Evolutionary conservation across 2,113 vertebrate species (phyloP).

Genomic region (Gymnorhina tibicen): DNA sequence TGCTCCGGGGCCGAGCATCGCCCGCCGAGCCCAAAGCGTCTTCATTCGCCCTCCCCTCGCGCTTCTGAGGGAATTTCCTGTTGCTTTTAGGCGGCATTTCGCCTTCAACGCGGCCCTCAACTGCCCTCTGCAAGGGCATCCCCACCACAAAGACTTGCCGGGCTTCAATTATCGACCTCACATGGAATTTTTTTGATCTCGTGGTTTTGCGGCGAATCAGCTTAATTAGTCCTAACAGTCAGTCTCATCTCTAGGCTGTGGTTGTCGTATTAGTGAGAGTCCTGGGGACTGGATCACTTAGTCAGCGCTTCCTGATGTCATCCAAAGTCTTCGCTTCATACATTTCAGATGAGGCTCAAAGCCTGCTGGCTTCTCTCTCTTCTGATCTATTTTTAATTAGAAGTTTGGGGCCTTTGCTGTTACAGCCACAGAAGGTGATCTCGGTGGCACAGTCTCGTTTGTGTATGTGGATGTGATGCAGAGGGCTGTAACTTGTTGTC

Average conservation of each 20-base stretch:
- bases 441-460: background rate
- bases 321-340: background rate
- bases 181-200: background rate
- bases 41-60: fast-evolving
- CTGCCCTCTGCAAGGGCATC: background rate
- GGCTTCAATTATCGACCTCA: background rate
- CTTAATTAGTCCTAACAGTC: background rate
- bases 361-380: background rate
- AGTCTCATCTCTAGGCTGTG: background rate
- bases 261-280: background rate
- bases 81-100: fast-evolving
- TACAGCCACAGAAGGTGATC: background rate
- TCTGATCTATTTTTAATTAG: constrained; percentile 27
- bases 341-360: background rate
- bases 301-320: background rate
- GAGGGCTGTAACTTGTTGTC: background rate
- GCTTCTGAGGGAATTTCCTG: background rate
- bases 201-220: background rate
- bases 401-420: background rate
- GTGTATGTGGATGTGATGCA: background rate
- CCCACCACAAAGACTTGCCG: background rate
- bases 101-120: fast-evolving
- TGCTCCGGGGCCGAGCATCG: background rate
- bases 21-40: fast-evolving
- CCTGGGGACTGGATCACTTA: background rate